phyloP scores from a whole-genome alignment of 2,113 vertebrate genomes.

The Elaphurus davidianus region DNA sequence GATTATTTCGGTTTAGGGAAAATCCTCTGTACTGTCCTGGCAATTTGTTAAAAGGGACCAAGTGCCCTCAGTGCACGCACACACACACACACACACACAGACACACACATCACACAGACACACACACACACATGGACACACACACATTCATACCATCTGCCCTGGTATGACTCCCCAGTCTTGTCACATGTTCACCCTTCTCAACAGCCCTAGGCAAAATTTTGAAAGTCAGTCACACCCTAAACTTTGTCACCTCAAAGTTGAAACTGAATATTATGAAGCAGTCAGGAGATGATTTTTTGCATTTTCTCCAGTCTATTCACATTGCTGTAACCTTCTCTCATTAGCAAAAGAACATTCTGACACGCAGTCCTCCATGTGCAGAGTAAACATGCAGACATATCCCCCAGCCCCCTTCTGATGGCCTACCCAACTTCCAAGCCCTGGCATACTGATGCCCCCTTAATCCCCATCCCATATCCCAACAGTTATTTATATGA shows the following conservation, averaged over 20 bases:
- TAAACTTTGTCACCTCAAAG: background rate
- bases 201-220: background rate
- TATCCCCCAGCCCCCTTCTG: accelerated
- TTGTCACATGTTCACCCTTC: background rate
- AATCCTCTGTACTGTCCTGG: background rate
- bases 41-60: background rate
- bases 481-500: slow-evolving; percentile 40
- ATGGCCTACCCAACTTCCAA: accelerated
- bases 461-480: background rate
- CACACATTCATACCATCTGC: background rate
- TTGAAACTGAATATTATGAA: background rate
- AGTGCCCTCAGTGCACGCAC: accelerated
- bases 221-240: background rate
- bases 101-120: accelerated
- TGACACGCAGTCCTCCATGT: background rate
- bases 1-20: background rate
- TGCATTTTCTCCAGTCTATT: background rate
- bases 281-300: background rate
- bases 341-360: background rate
- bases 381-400: background rate
- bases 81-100: background rate
- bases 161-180: accelerated
- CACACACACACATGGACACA: background rate
- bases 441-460: accelerated
- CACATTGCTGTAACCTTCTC: background rate